Base-by-base conservation (phyloP, 1,140 invertebrate species). In the Sinonovacula constricta region DNA sequence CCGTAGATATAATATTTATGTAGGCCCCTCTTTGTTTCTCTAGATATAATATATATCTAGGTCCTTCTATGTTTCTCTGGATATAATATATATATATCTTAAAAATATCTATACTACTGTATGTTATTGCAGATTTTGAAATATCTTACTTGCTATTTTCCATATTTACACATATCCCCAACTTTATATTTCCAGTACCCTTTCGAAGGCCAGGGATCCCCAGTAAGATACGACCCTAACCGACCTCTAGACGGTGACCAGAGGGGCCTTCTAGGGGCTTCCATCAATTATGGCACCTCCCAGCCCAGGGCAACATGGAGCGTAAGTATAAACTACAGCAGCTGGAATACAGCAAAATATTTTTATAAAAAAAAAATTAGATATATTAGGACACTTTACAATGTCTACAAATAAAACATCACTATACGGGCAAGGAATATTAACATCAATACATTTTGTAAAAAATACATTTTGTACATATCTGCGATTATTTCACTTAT, bases 231-330 rank as follows among this genome's bases (percentile, higher is more conserved):
- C 26, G 82, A 81, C 59, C 71, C 77, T 24, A 33, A 36, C 1
- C 74, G 81, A 1, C 82, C 84, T 3, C 54, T 85, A 14, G 84
- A 82, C 33, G 82, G 82, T 18, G 80, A 84, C 66, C 54, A 60
- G 14, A 71, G 66, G 3, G 83, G 83, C 12, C 28, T 79, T 24
- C 71, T 81, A 69, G 82, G 79, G 34, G 81, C 83, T 1, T 69
- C 80, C 39, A 77, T 83, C n/a, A 53, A 69, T 5, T 79, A 76
- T 54, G 70, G 80, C 0, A 79, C 70, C 26, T 26, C 70, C 22
- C 57, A 68, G 56, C 81, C 79, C 7, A 49, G 72, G 45, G 39
- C 80, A 36, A 85, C 83, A 10, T 88, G 87, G 87, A 87, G 80
- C 75, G 87, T 88, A 79, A 85, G 85, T 82, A 18, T 3, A 36